phyloP scores from a whole-genome alignment of 37 sponge, comb jelly and placozoan genomes.

The Theonella swinhoei region DNA sequence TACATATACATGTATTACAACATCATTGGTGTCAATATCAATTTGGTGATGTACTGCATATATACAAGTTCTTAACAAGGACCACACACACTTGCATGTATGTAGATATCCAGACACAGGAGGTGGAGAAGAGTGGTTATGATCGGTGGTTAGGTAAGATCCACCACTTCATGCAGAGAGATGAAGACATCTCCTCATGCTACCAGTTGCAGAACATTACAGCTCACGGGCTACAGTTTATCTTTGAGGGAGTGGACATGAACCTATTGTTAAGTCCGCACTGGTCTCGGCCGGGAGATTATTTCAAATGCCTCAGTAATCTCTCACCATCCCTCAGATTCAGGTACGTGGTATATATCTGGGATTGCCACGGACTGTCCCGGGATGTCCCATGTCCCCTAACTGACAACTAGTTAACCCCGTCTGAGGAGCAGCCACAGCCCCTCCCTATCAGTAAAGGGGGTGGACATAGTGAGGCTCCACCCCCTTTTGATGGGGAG shows the following conservation, averaged over 20 bases:
- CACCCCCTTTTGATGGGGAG: too few relatives aligned
- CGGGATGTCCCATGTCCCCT: too few relatives aligned
- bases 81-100: not conserved
- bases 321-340: constrained; percentile 5
- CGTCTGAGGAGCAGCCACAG: too few relatives aligned
- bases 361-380: too few relatives aligned
- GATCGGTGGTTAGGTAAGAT: constrained; percentile 31
- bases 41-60: not conserved
- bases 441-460: too few relatives aligned
- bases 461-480: too few relatives aligned
- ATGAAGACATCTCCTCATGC: not conserved
- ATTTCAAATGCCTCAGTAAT: constrained; percentile 41
- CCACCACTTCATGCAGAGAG: constrained; percentile 27
- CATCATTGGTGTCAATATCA: not conserved
- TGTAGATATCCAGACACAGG: constrained; percentile 37
- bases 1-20: not conserved
- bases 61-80: not conserved
- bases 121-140: constrained; percentile 17
- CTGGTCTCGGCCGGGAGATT: constrained; percentile 30
- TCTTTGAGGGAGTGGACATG: constrained; percentile 41
- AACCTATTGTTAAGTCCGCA: constrained; percentile 53
- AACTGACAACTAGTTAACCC: too few relatives aligned
- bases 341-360: too few relatives aligned
- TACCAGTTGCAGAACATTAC: constrained; percentile 9
- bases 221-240: constrained; percentile 26